Base-by-base conservation (phyloP, 2,797 vertebrate species). In the Melopsittacus undulatus region DNA sequence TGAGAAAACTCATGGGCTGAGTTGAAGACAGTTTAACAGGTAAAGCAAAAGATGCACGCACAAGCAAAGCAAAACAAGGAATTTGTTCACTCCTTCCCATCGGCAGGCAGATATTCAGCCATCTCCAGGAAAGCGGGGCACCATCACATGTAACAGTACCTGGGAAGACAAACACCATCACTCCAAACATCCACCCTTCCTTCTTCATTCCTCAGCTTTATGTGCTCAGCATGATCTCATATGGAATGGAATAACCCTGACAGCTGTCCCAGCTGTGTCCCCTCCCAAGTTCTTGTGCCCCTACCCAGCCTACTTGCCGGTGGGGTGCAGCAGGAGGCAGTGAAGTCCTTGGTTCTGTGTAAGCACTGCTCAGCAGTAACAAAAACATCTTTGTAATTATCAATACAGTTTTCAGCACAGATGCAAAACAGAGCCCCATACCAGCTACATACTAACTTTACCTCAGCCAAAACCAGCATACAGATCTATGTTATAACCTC, bases 61-160 rank as follows among this genome's bases (percentile, higher is more conserved):
- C 13, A 45, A 73, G 9, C 40, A 62, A 78, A 81, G 17, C 23
- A 54, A 88, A 82, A 23, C 3, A 26, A 54, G 24, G 67, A 54
- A 52, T 49, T 77, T 0, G 46, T 49, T 69, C 34, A 12, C 12
- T 24, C 0, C 11, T 61, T 63, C 61, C 34, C 8, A 1, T 19
- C 0, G 4, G 2, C 29, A 59, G 17, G 45, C 22, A 68, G 16
- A 16, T 49, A 29, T 17, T 78, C 40, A 54, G 14, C 49, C 30
- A 16, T 15, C 22, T 22, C 34, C 20, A 27, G 32, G 32, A 69
- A 11, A 59, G 4, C 8, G 9, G 9, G 12, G 2, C 13, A 30
- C 22, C 11, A n/a, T 34, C 49, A 63, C 2, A 3, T 0, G 0
- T 15, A 40, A 51, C 4, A 9, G 5, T 15, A 16, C 22, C 15